Evolutionary conservation across 2,113 vertebrate species (phyloP), one percentile per base, ranked within the genome.

Genomic region (Muscicapa adusta): DNA sequence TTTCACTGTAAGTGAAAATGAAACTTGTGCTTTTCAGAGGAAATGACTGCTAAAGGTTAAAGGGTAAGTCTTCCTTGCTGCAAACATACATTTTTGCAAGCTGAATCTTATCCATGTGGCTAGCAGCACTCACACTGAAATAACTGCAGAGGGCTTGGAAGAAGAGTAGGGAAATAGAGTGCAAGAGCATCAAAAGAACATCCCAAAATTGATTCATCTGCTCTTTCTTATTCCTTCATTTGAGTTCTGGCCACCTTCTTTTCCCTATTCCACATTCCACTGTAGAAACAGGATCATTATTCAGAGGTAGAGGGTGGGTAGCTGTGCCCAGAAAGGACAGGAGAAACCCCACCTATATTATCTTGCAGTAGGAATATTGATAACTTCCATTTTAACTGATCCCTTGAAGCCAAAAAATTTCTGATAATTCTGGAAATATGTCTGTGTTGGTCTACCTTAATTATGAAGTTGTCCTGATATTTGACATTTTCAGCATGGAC

Each of bases 101-200:
- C 93, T 92, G 88, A 97, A 96, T 97, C 92, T 96, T 92, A 95
- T 97, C 95, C 95, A 97, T 96, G 94, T 97, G 96, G 96, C 95
- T 92, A 94, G 93, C 68, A 90, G 96, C 94, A 85, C 85, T 94
- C 91, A 38, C 54, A 50, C 45, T 42, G 89, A 97, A 97, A 94
- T 79, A 96, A 95, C 91, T 79, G 85, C 83, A 62, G 65, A 95
- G 63, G 67, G 45, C 51, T 74, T 93, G 45, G 79, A 88, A 84
- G 85, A 93, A 54, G 40, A 90, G 40, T 78, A 63, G 76, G 72
- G 90, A 96, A 94, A 94, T 5, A 83, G 61, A 94, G 65, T 48
- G 51, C 61, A 83, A 96, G 40, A 77, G 61, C 72, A 86, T 93
- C 91, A 96, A 96, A 96, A 88, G 93, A 96, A 94, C 68, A 84